Evolutionary conservation across 2,113 vertebrate genomes (phyloP).

Genomic region (Nycticebus coucang): DNA sequence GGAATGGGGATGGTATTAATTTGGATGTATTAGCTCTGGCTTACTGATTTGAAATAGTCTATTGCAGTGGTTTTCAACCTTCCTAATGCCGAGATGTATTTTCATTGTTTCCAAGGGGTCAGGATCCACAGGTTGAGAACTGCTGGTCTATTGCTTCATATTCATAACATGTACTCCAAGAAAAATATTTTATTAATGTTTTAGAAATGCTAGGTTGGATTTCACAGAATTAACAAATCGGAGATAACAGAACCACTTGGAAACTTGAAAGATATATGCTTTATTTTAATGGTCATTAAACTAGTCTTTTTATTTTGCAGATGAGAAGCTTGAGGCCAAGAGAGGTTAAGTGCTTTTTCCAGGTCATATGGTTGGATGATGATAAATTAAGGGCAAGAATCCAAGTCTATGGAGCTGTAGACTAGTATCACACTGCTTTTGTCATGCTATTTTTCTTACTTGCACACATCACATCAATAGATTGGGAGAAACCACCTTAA

Average conservation of each 20-base stretch:
- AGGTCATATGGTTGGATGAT: not conserved
- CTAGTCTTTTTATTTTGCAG: not conserved
- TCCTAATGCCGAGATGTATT: not conserved
- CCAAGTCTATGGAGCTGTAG: not conserved
- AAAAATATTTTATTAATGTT: not conserved
- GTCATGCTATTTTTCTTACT: not conserved
- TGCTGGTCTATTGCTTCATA: not conserved
- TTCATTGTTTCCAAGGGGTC: too few species aligned
- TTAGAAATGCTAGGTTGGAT: not conserved
- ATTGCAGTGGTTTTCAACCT: too few species aligned
- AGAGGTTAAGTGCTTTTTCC: not conserved
- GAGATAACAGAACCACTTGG: not conserved
- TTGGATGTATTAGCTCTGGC: conserved; percentile 15
- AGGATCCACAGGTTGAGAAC: too few species aligned
- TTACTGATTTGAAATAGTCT: not conserved
- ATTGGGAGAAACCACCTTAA: not conserved
- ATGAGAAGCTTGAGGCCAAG: conserved; percentile 22
- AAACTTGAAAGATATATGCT: not conserved
- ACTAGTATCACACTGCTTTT: not conserved
- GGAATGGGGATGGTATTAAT: conserved; percentile 9
- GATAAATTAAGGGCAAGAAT: conserved; percentile 22
- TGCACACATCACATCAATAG: not conserved
- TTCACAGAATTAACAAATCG: not conserved
- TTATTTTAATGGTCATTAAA: not conserved
- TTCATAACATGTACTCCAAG: not conserved